Conservation (phyloP, 2,113 vertebrate genomes). For the Harpagus bidentatus region DNA sequence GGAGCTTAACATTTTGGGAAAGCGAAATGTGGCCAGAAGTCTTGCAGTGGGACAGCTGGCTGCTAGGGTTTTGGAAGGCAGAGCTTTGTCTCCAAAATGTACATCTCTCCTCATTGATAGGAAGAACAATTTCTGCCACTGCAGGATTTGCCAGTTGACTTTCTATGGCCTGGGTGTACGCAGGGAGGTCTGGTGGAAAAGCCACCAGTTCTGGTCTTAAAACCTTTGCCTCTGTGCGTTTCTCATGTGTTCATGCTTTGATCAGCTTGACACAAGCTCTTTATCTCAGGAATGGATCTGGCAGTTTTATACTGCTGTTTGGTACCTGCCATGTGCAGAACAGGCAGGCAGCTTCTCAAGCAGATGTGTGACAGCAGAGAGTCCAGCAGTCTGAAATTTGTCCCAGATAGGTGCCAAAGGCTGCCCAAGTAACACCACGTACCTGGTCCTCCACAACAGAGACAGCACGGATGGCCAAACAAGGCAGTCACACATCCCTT, state of each 20-base stretch:
- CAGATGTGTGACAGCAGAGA: not conserved
- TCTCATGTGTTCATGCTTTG: not conserved
- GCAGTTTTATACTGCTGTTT: not conserved
- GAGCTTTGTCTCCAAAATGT: not conserved
- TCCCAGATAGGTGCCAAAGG: not conserved
- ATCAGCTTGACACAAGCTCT: not conserved
- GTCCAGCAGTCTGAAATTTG: not conserved
- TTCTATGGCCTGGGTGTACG: not conserved
- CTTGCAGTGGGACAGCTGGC: not conserved
- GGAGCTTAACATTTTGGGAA: not conserved
- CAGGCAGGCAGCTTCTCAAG: not conserved
- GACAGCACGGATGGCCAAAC: not conserved
- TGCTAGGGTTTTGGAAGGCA: not conserved
- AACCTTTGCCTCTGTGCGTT: not conserved
- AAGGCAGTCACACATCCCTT: not conserved
- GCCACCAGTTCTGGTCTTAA: not conserved
- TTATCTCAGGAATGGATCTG: not conserved
- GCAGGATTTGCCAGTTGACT: not conserved
- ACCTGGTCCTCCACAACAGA: not conserved
- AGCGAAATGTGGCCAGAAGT: not conserved
- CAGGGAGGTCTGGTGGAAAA: not conserved
- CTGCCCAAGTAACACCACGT: rapidly evolving
- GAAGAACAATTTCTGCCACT: not conserved
- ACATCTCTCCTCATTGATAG: not conserved
- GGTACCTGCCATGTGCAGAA: not conserved